Conservation (phyloP, 2,113 vertebrate species). For the Piliocolobus tephrosceles region DNA sequence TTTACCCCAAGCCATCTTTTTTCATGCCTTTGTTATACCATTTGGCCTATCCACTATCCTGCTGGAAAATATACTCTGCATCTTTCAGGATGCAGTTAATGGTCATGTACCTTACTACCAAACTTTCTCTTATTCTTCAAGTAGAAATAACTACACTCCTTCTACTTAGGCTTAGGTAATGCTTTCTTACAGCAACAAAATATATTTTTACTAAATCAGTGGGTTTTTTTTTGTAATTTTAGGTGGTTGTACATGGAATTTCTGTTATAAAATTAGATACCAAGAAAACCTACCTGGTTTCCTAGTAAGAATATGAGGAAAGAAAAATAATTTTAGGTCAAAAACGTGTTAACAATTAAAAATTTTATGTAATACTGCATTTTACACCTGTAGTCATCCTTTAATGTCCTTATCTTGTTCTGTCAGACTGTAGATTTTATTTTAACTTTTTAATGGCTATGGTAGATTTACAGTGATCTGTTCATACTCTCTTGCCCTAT, state of each 20-base stretch:
- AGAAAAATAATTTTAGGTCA: not conserved
- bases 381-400: not conserved
- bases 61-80: not conserved
- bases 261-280: slow-evolving; percentile 33
- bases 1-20: not conserved
- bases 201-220: not conserved
- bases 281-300: slow-evolving; percentile 1
- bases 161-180: not conserved
- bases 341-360: slow-evolving; percentile 34
- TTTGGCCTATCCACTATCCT: not conserved
- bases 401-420: slow-evolving; percentile 8
- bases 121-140: not conserved
- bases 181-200: not conserved
- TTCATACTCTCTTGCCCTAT: not conserved
- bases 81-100: not conserved
- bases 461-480: not conserved
- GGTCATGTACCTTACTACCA: not conserved
- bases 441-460: slow-evolving; percentile 7
- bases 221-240: slow-evolving; percentile 35
- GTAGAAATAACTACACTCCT: not conserved
- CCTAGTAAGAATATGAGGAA: not conserved
- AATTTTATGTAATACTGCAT: not conserved
- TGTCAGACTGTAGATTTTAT: not conserved
- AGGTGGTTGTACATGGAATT: slow-evolving; percentile 11
- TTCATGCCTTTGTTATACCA: not conserved